Evolutionary conservation across 2,113 vertebrate species (phyloP).

Genomic region (Brachyhypopomus occidentalis): DNA sequence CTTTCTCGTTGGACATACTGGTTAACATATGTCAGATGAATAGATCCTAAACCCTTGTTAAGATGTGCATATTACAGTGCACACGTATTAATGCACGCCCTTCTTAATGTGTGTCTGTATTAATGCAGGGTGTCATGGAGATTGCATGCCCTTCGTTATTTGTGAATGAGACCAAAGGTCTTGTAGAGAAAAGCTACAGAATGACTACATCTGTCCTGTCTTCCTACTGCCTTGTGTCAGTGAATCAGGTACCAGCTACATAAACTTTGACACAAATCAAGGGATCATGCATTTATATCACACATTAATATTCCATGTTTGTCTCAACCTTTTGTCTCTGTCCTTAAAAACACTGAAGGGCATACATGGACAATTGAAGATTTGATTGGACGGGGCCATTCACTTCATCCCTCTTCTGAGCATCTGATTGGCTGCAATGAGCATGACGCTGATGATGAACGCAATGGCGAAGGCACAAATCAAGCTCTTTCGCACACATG

Average conservation of each 20-base stretch:
- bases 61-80: no score
- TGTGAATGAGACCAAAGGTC: not conserved
- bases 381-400: slow-evolving; percentile 1
- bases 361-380: not conserved
- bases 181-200: not conserved
- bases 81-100: no score
- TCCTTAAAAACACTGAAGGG: slow-evolving; percentile 11
- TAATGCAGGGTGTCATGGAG: not conserved
- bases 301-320: slow-evolving; percentile 9
- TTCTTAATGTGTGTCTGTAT: no score
- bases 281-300: not conserved
- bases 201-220: not conserved
- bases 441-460: slow-evolving; percentile 98
- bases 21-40: no score
- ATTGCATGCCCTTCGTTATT: not conserved
- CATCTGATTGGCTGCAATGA: slow-evolving; percentile 97
- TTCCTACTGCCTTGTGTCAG: not conserved
- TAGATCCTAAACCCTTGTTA: no score
- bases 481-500: slow-evolving; percentile 93
- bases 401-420: slow-evolving; percentile 95
- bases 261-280: not conserved
- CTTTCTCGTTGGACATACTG: no score
- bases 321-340: not conserved
- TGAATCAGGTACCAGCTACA: slow-evolving; percentile 1
- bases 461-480: slow-evolving; percentile 97